phyloP scores from a whole-genome alignment of 2,888 invertebrate species.

The Lomographa bimaculata region DNA sequence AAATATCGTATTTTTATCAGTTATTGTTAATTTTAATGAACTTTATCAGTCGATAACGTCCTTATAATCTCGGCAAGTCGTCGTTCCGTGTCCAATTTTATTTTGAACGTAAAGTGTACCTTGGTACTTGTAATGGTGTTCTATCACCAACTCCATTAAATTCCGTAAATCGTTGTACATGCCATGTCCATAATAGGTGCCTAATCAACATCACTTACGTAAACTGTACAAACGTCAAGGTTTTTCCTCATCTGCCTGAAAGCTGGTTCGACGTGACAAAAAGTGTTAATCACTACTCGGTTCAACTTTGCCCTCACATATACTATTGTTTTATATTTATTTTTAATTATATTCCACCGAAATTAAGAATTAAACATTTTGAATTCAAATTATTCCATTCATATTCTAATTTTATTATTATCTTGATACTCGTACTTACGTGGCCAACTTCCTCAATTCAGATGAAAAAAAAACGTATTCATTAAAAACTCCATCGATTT shows the following conservation, averaged over 20 bases:
- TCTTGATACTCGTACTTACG: too few relatives aligned
- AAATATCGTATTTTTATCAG: constrained; percentile 18
- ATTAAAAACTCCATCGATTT: too few relatives aligned
- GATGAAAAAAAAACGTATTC: too few relatives aligned
- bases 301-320: constrained; percentile 30
- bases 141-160: not conserved
- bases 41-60: constrained; percentile 23
- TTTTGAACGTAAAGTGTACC: too few relatives aligned
- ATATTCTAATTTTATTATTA: too few relatives aligned
- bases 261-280: constrained; percentile 39
- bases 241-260: constrained; percentile 47
- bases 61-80: constrained; percentile 17
- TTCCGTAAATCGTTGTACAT: too few relatives aligned
- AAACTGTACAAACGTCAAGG: constrained; percentile 46
- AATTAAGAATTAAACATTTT: not conserved
- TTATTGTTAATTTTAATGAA: constrained; percentile 28
- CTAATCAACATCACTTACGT: constrained; percentile 36
- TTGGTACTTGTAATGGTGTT: too few relatives aligned
- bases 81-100: too few relatives aligned
- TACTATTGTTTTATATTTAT: constrained; percentile 24
- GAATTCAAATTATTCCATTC: not conserved
- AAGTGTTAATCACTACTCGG: constrained; percentile 24
- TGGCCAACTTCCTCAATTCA: not conserved
- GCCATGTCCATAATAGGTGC: constrained; percentile 24
- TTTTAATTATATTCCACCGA: too few relatives aligned